A percentile compares a stretch with the other conserved stretches of the same genome.
phyloP scores from a whole-genome alignment of 2,797 vertebrate species.

The Diplodus puntazzo region DNA sequence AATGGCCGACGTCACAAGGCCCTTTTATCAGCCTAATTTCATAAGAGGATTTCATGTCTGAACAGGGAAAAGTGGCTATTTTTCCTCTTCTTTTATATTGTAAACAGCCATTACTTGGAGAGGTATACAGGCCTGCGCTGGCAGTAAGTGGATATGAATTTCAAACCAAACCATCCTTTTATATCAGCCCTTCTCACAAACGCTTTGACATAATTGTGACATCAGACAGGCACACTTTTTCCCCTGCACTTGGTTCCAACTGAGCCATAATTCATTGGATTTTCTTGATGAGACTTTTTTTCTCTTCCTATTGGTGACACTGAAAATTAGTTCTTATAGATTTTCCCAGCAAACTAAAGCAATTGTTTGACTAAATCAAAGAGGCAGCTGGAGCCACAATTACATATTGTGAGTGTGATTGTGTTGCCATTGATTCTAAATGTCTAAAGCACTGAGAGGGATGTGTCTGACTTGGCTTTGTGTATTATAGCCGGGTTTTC shows the following conservation, averaged over 20 bases:
- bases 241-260: conserved; percentile 54
- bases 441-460: conserved; percentile 69
- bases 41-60: conserved; percentile 83
- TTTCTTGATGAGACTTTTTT: conserved; percentile 74
- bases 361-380: conserved; percentile 84
- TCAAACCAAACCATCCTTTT: conserved; percentile 80
- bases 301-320: conserved; percentile 62
- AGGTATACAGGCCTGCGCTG: conserved; percentile 72
- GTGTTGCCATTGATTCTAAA: conserved; percentile 79
- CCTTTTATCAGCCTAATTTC: conserved; percentile 86
- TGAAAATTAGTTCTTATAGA: conserved; percentile 78
- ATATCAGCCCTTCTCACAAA: conserved; percentile 78
- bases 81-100: conserved; percentile 85
- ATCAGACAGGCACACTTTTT: conserved; percentile 69
- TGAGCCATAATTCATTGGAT: conserved; percentile 69
- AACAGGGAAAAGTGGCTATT: conserved; percentile 79
- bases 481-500: conserved; percentile 48
- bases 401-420: conserved; percentile 80
- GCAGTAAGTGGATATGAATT: conserved; percentile 85
- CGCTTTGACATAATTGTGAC: conserved; percentile 77
- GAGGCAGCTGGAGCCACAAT: conserved; percentile 80
- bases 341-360: conserved; percentile 71
- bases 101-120: conserved; percentile 85
- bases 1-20: conserved; percentile 83
- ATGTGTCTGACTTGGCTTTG: conserved; percentile 66